Evolutionary conservation across 2,888 invertebrate species (phyloP), one percentile per base, ranked within the genome.

Genomic region (Cerastoderma edule): DNA sequence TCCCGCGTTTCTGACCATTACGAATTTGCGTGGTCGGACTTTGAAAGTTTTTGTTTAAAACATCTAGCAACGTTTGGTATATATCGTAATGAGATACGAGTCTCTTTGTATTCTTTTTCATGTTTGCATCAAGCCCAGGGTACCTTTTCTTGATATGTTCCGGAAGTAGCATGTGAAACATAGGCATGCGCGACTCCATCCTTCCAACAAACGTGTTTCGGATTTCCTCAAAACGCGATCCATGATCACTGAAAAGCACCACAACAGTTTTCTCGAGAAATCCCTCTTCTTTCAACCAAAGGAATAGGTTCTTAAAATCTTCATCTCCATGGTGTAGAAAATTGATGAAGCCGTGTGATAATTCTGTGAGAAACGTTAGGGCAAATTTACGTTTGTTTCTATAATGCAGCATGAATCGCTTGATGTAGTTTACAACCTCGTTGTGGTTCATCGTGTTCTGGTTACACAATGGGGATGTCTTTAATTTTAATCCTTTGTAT

Each of bases 141-240:
- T 95, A 96, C 68, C 93, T 94, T n/a, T 94, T 90, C 78, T 93
- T 93, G 93, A 97, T 96, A 94, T 95, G 95, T 19, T 94, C 91
- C 0, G 98, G 98, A 73, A 97, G 91, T 2, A 95, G 91, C 0
- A 96, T 92, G 85, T 95, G 95, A 35, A 97, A 94, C 81, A 97
- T 95, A 0, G 98, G 98, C 67, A 97, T 94, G 60, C 97, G 95
- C 91, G 97, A 98, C 92, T 98, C 98, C 89, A 97, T 94, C 90
- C 92, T 90, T 0, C 93, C 94, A 53, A 97, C 96, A 92, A 96
- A 96, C 0, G 97, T 97, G 83, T 94, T 94, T 10, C 97, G 94
- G 84, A 97, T 96, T 2, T 94, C 94, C 1, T 97, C 98, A 95
- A 96, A 97, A 74, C 98, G 94, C 71, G 97, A 95, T 0, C 98